Evolutionary conservation across 2,888 invertebrate species (phyloP), one percentile per base, ranked within the genome.

Genomic region (Ctenicera cuprea): DNA sequence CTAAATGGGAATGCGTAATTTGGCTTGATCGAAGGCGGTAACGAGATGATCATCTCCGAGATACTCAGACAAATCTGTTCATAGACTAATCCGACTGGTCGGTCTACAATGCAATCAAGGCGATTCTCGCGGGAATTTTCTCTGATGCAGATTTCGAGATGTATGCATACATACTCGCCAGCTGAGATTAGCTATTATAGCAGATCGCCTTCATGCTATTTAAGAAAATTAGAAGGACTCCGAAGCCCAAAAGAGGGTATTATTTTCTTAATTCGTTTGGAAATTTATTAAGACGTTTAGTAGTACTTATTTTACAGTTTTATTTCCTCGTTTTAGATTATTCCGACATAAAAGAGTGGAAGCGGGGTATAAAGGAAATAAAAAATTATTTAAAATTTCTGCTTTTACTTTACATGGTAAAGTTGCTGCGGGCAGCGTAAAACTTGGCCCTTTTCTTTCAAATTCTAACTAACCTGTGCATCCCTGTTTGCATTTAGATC

Each of bases 281-380:
- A 68, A 73, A 73, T 68, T 73, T 72, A 72, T 72, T 66, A 67
- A 62, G 67, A 72, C 67, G 57, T 72, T 72, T 63, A 73, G 52
- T 62, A 57, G 41, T 68, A 64, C 68, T 68, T 73, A 73, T 61
- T 73, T 67, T 73, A 73, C 54, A 73, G 62, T 68, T 67, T 73
- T 73, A 73, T 68, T 50, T 43, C 52, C 65, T 43, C 37, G 9
- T 72, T 68, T 63, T 62, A 73, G 63, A 73, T 68, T 73, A 73
- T 62, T 63, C 61, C 30, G 48, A 43, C 54, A 45, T 62, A 68
- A 67, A 68, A 43, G 62, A 43, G 62, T 45, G 33, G 66, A 66
- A 61, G 50, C 54, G 38, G 59, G 20, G 30, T 66, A 66, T 66
- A 71, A 52, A 30, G 38, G 45, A 68, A 67, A 68, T 68, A 62